phyloP scores from a whole-genome alignment of 2,113 vertebrate species.

The Merops nubicus region DNA sequence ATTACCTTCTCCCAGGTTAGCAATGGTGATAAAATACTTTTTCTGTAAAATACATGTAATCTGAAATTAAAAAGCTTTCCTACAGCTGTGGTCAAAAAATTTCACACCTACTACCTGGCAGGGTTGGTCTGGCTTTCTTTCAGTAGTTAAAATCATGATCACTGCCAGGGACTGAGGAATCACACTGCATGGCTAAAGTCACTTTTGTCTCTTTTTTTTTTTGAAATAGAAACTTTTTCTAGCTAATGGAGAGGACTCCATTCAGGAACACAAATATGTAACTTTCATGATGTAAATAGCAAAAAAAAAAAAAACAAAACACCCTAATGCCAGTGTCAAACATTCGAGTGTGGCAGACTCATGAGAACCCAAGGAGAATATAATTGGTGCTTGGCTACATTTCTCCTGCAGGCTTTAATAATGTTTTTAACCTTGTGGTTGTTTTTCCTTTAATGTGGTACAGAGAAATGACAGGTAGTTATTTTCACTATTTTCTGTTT shows the following conservation, averaged over 20 bases:
- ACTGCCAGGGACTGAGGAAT: background rate
- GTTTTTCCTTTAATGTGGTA: constrained; percentile 25
- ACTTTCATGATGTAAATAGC: background rate
- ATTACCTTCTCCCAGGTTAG: background rate
- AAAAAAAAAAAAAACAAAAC: too few relatives aligned
- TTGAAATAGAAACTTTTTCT: background rate
- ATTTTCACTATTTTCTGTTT: constrained; percentile 66
- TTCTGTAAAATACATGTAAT: background rate
- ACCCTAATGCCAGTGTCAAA: background rate
- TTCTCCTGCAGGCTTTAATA: constrained; percentile 22
- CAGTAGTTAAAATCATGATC: background rate
- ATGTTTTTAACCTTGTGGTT: background rate
- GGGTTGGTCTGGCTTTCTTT: background rate
- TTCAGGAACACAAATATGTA: background rate
- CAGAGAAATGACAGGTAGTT: constrained; percentile 42
- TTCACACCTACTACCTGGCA: background rate
- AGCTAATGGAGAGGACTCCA: background rate
- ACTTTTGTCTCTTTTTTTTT: background rate
- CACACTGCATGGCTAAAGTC: fast-evolving
- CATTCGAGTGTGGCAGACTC: background rate
- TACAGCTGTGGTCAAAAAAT: background rate
- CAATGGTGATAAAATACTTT: background rate
- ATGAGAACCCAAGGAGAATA: background rate
- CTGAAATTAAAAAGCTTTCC: background rate
- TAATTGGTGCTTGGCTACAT: background rate